Percentiles rank a stretch among this genome's conserved stretches.
phyloP scores from a whole-genome alignment of 2,113 vertebrate genomes.

The Osmerus mordax region DNA sequence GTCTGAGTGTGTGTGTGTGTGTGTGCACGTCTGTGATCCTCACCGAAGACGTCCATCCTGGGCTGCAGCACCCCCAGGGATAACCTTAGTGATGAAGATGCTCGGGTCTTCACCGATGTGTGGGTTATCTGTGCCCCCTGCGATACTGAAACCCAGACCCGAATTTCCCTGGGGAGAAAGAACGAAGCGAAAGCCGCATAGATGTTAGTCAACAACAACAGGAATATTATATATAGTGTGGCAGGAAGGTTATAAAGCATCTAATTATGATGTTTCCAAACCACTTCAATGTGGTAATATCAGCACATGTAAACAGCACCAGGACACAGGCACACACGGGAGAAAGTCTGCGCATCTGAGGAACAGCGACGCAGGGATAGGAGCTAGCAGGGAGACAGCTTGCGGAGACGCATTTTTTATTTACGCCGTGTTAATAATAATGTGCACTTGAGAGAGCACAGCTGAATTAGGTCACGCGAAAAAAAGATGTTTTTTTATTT shows the following conservation, averaged over 20 bases:
- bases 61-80: constrained; percentile 90
- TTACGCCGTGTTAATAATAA: constrained; percentile 30
- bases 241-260: too few species aligned
- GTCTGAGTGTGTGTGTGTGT: background rate
- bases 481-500: background rate
- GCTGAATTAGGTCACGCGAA: constrained; percentile 34
- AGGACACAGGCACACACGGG: too few species aligned
- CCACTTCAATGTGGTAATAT: too few species aligned
- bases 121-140: constrained; percentile 95
- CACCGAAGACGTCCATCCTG: constrained; percentile 94
- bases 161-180: constrained; percentile 83
- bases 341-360: too few species aligned
- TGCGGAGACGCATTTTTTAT: constrained; percentile 29
- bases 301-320: too few species aligned
- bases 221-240: too few species aligned
- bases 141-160: constrained; percentile 98
- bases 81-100: constrained; percentile 98
- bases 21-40: constrained; percentile 22
- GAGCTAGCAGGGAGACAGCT: constrained; percentile 9
- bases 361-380: too few species aligned
- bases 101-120: constrained; percentile 96
- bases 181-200: background rate
- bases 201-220: background rate
- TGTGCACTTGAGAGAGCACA: constrained; percentile 20
- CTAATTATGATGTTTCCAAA: too few species aligned